Base-by-base conservation (phyloP, 2,888 invertebrate species). In the Odontocerum albicorne region DNA sequence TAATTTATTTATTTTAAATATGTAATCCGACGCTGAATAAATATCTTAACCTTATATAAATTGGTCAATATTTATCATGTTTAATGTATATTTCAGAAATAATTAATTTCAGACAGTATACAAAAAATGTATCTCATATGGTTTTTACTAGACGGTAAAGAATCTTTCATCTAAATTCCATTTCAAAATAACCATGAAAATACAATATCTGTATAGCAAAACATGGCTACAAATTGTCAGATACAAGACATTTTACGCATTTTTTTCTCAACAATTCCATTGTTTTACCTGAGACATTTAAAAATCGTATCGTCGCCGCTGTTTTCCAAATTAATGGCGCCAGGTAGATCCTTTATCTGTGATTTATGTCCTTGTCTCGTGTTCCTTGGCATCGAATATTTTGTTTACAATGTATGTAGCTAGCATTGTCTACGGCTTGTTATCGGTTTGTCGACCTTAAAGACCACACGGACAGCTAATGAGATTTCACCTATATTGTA, bases 311-410 rank as follows among this genome's bases (percentile, higher is more conserved):
- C 19, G 12, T 32, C 46, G 35, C 19, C 20, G 46, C 21, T 46
- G 17, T n/a, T 46, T 33, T 46, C 20, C 33, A 35, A 46, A 10
- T 10, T 10, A 46, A 8, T 46, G 46, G 46, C 46, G 46, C 46
- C 46, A 32, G 21, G 12, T 19, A n/a, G 46, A 32, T 35, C 35
- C 35, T 32, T 43, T 52, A 52, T 52, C 51, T 44, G 51, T 52
- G 51, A 52, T 52, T 52, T 52, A 52, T 52, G 51, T 44, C 31
- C 43, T 36, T 33, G 33, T 21, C 31, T 36, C 38, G 33, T 10
- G 32, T 19, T 46, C 46, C 21, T 35, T 44, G 44, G 44, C 44
- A 44, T 44, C 27, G 42, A 17, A 33, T 46, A 31, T 35, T 35
- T 46, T 46, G 35, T 46, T 46, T 46, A 35, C 46, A 19, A 16